Base-by-base conservation (phyloP, 1,140 invertebrate species). In the Phenacoccus solenopsis region DNA sequence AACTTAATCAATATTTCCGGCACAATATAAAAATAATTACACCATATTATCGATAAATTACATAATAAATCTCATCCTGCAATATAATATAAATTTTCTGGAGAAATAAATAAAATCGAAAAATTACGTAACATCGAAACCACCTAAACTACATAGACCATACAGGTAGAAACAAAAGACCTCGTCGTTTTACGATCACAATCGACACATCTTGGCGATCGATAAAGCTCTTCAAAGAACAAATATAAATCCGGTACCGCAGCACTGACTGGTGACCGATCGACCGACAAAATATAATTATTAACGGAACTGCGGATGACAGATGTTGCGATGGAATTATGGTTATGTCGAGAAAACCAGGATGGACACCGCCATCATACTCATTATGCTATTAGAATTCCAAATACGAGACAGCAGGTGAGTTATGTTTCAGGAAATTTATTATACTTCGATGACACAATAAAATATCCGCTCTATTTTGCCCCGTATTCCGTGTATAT, bases 201-300 rank as follows among this genome's bases (percentile, higher is more conserved):
- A n/a, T n/a, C n/a, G n/a, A n/a, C n/a, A n/a, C n/a, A n/a, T n/a
- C n/a, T n/a, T n/a, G n/a, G n/a, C n/a, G n/a, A n/a, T n/a, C n/a
- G n/a, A n/a, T n/a, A n/a, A n/a, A n/a, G 32, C n/a, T 38, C 32
- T 9, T 38, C 32, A 38, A 9, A 38, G 32, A 38, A n/a, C n/a
- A n/a, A n/a, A n/a, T 10, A 25, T 64, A 64, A 64, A 64, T 64
- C 59, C 21, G 59, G 10, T 64, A 13, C 5, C 5, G 13, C 13
- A 20, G n/a, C 56, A 64, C 10, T 24, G n/a, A 64, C 59, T 20
- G 59, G 59, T 64, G 59, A 64, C 59, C 59, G 59, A 64, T 64
- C 59, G 59, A 64, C 59, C 59, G 59, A 64, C 59, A 64, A 64
- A 64, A 64, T 25, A 27, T 64, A 64, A 64, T 64, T 64, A 64